phyloP scores from a whole-genome alignment of 2,113 vertebrate species.

The Hippocampus mohnikei region DNA sequence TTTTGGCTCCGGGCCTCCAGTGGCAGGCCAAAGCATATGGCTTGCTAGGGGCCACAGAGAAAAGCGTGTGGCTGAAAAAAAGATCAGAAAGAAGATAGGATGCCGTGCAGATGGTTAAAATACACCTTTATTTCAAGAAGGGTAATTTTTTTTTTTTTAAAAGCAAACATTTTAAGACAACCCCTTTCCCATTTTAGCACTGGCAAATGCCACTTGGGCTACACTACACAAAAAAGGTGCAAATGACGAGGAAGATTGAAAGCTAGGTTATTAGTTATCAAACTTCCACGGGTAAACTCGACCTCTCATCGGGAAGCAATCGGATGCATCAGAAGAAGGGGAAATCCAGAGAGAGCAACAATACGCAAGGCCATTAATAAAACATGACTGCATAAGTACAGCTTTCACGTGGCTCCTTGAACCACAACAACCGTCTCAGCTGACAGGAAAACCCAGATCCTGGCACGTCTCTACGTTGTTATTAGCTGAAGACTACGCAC shows the following conservation, averaged over 20 bases:
- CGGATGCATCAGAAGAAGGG: constrained; percentile 7
- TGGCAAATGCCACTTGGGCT: too few species aligned
- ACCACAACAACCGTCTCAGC: constrained; percentile 32
- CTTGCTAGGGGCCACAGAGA: constrained; percentile 30
- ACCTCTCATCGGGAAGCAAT: neutral
- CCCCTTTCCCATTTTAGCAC: neutral
- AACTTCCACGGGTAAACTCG: neutral
- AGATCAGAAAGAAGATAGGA: constrained; percentile 49
- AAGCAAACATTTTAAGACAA: neutral
- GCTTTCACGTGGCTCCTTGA: constrained; percentile 23
- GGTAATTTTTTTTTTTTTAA: too few species aligned
- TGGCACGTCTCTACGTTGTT: constrained; percentile 44
- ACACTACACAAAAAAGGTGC: too few species aligned
- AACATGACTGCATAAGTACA: constrained; percentile 33
- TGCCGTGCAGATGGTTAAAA: constrained; percentile 57
- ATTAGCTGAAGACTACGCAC: constrained; percentile 40
- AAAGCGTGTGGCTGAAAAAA: constrained; percentile 28
- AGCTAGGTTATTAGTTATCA: neutral
- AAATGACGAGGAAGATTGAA: neutral
- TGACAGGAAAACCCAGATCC: constrained; percentile 50
- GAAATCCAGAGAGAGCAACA: neutral
- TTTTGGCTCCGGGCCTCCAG: constrained; percentile 11
- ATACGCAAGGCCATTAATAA: constrained; percentile 30
- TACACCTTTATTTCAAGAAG: constrained; percentile 3
- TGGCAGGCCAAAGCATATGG: constrained; percentile 16